Conservation (phyloP, 2,113 vertebrate genomes). For the Chaetodon auriga region DNA sequence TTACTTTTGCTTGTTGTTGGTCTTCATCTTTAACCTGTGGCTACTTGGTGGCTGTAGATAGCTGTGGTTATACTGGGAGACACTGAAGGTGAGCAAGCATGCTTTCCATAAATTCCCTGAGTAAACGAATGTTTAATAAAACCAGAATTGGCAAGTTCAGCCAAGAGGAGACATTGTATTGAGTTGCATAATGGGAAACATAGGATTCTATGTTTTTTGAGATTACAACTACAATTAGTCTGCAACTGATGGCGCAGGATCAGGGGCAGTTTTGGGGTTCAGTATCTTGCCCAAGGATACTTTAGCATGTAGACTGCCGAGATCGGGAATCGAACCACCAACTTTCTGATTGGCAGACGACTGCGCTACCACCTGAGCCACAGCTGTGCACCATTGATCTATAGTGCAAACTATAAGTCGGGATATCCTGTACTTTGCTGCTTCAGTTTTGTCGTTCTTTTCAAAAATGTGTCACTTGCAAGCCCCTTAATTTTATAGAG, state of each 20-base stretch:
- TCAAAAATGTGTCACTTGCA: background rate
- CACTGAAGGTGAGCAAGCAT: background rate
- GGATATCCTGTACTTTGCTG: background rate
- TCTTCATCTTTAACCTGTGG: constrained; percentile 17
- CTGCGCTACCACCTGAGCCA: no score
- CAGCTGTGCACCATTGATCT: background rate
- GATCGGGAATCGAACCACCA: no score
- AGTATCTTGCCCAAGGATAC: no score
- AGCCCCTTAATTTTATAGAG: no score
- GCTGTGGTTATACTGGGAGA: background rate
- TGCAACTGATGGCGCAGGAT: no score
- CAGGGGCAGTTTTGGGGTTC: no score
- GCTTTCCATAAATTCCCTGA: constrained; percentile 20
- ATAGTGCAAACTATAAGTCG: background rate
- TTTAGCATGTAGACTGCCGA: no score
- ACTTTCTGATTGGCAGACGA: no score
- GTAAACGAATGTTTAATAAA: constrained; percentile 35
- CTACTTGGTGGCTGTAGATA: background rate
- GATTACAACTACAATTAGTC: no score
- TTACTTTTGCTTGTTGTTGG: constrained; percentile 14
- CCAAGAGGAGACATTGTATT: constrained; percentile 38
- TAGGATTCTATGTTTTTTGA: background rate
- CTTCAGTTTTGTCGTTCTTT: background rate
- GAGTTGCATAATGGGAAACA: background rate
- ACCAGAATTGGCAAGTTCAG: constrained; percentile 6